A percentile compares a stretch with the other conserved stretches of the same genome.
Conservation (phyloP, 2,113 vertebrate genomes). For the Xiphorhynchus elegans region DNA sequence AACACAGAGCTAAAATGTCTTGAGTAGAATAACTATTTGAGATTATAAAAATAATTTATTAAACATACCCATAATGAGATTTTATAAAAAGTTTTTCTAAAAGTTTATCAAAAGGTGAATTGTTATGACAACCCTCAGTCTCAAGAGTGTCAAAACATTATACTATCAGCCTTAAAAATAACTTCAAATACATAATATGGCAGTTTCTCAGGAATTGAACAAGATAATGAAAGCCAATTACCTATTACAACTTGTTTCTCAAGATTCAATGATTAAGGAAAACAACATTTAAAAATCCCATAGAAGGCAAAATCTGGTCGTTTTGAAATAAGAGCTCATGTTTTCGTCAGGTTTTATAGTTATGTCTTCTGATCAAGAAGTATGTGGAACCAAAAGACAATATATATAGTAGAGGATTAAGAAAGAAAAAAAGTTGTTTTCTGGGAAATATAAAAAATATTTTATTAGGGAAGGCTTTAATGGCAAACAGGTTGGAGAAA, state of each 20-base stretch:
- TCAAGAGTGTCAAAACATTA: slow-evolving; percentile 51
- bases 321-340: neutral
- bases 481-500: neutral
- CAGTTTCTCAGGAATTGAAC: neutral
- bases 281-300: neutral
- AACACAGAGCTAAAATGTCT: neutral
- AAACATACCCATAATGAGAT: neutral
- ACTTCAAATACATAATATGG: neutral
- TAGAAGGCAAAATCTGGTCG: neutral
- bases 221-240: neutral
- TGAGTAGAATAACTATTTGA: neutral
- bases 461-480: neutral
- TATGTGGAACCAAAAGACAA: neutral
- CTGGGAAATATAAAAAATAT: neutral
- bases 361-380: neutral
- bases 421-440: neutral
- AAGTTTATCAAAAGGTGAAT: slow-evolving; percentile 30
- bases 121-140: slow-evolving; percentile 52
- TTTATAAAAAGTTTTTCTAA: neutral
- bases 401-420: neutral
- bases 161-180: neutral
- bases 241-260: neutral
- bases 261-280: neutral
- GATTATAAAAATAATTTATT: slow-evolving; percentile 28
- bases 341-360: neutral